Base-by-base conservation (phyloP, 2,888 invertebrate genomes). In the Dynastes hyllus region DNA sequence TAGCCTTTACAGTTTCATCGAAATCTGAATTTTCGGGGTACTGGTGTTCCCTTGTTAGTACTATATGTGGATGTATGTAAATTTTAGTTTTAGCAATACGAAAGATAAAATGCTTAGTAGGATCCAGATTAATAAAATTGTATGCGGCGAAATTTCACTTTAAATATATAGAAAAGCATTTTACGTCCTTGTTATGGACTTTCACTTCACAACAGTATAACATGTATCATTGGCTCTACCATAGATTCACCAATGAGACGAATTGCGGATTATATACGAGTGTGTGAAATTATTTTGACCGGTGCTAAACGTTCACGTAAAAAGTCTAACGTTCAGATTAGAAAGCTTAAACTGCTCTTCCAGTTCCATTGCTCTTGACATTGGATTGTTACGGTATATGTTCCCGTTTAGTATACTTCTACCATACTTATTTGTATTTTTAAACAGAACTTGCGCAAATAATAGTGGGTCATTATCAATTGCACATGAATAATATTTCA, bases 391-490 rank as follows among this genome's bases (percentile, higher is more conserved):
- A 13, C 8, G 13, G n/a, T 29, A 32, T 16, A 53, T 4, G 65
- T 40, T 65, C 65, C 2, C 65, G 6, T 53, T 70, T 50, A 70
- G 5, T 51, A 11, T n/a, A 70, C 6, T 11, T 53, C 5, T n/a
- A 8, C 51, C 6, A n/a, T 9, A 70, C 51, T 1, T n/a, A 32
- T 53, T 70, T 70, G 53, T 55, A 55, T 53, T 70, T 51, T 53
- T 53, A 53, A 70, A 70, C 53, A 50, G 16, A n/a, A 29, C 11
- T 70, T 70, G 29, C 55, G 70, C 53, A 70, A 53, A 70, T 32
- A 53, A 51, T 29, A 29, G 70, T 55, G n/a, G 70, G 70, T 55
- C 70, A 70, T 70, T 70, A 70, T 70, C 70, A 70, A 70, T 16
- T 70, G 32, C 13, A 29, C 27, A 50, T 50, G 29, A 5, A 70